Conservation (phyloP, 2,888 invertebrate species). For the Hirtodrosophila cameraria region DNA sequence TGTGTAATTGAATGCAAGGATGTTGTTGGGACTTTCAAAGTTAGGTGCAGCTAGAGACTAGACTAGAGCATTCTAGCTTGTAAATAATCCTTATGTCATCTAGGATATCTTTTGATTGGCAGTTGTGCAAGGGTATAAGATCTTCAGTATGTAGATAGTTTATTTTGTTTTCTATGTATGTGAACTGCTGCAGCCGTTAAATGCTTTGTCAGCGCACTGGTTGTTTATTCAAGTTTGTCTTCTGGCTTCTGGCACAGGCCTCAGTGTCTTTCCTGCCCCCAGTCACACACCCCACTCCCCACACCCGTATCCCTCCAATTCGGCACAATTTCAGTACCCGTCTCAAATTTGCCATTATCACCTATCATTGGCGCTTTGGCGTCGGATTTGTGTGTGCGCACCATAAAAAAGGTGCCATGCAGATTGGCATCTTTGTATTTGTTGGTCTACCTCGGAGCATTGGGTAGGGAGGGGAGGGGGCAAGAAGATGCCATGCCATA, state of each 20-base stretch:
- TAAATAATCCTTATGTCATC: too few species aligned
- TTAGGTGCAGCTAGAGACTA: too few species aligned
- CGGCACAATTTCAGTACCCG: slow-evolving; percentile 12
- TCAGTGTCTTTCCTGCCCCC: background rate
- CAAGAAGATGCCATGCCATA: slow-evolving; percentile 39
- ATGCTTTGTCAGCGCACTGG: slow-evolving; percentile 7
- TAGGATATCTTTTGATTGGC: too few species aligned
- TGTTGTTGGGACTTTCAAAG: too few species aligned
- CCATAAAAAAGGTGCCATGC: slow-evolving; percentile 80
- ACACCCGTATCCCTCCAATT: background rate
- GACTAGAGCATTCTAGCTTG: too few species aligned
- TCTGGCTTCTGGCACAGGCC: slow-evolving; percentile 2
- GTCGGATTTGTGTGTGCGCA: slow-evolving; percentile 66
- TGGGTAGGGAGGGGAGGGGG: slow-evolving; percentile 1
- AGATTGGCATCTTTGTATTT: slow-evolving; percentile 80
- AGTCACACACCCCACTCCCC: too few species aligned
- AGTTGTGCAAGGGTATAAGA: too few species aligned
- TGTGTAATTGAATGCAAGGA: too few species aligned
- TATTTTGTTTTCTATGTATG: too few species aligned
- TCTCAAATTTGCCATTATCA: slow-evolving; percentile 80
- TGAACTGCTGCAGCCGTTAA: slow-evolving; percentile 21
- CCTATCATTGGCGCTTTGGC: slow-evolving; percentile 80
- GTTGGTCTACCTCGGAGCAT: slow-evolving; percentile 29
- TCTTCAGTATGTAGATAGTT: too few species aligned
- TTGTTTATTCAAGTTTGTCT: slow-evolving; percentile 34